A percentile compares a stretch with the other conserved stretches of the same genome.
These are phyloP conservation scores for Cololabis saira DNA, from an alignment of 2,113 vertebrate species.

Conservation along the genomic window DNA sequence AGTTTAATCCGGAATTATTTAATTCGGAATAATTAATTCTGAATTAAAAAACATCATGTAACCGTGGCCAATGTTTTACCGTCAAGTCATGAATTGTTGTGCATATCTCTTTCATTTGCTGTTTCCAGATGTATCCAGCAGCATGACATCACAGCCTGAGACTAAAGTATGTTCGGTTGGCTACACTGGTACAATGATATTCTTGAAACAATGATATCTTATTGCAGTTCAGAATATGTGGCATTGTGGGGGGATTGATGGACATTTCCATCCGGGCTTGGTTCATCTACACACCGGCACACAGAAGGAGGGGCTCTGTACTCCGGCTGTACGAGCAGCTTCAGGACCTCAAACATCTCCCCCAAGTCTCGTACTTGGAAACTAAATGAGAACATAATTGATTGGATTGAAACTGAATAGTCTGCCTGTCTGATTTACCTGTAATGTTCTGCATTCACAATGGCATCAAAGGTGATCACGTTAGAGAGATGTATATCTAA, in stretches of 20 bases:
- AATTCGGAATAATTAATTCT: too few species aligned
- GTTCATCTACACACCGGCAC: slow-evolving; percentile 47
- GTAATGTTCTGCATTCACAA: background rate
- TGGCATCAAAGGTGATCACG: slow-evolving; percentile 8
- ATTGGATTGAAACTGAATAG: slow-evolving; percentile 10
- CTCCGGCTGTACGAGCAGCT: slow-evolving; percentile 22
- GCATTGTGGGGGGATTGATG: background rate
- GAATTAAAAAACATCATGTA: too few species aligned
- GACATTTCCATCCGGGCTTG: slow-evolving; percentile 7
- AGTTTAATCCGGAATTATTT: too few species aligned
- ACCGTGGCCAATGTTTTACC: too few species aligned
- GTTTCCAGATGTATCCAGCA: slow-evolving; percentile 5
- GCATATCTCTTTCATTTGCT: slow-evolving; percentile 1
- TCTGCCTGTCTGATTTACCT: background rate
- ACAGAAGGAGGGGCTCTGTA: slow-evolving; percentile 47
- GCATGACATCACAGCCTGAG: background rate
- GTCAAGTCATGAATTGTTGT: slow-evolving; percentile 24
- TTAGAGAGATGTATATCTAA: background rate
- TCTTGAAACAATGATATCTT: background rate
- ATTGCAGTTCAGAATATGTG: background rate
- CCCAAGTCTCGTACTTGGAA: background rate
- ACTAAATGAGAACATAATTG: slow-evolving; percentile 4
- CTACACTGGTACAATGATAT: too few species aligned
- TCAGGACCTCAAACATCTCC: background rate
- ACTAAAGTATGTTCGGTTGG: slow-evolving; percentile 7